These are phyloP conservation scores for Peromyscus attwateri DNA, from an alignment of 2,797 vertebrate genomes.

Conservation along the genomic window DNA sequence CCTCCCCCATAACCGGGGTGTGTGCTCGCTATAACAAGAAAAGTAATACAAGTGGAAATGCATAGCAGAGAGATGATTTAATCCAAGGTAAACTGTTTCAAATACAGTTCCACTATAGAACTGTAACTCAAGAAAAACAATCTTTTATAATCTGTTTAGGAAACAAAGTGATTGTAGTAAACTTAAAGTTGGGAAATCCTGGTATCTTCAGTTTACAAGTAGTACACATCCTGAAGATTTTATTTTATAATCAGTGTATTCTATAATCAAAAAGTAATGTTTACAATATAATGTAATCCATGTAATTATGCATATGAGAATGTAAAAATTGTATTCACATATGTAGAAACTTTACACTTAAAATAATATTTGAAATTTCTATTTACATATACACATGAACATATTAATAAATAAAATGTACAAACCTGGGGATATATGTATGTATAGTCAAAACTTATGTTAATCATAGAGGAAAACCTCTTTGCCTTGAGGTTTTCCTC, in stretches of 20 bases:
- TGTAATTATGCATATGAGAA: background rate
- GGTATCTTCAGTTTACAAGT: conserved; percentile 29
- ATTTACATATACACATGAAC: background rate
- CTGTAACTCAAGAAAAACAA: background rate
- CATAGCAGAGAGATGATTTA: background rate
- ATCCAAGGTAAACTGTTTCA: background rate
- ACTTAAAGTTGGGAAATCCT: background rate
- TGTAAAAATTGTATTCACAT: background rate
- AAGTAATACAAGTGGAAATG: background rate
- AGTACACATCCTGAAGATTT: conserved; percentile 5
- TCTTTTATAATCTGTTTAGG: background rate
- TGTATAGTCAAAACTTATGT: background rate
- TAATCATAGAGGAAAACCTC: background rate
- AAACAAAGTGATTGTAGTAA: background rate
- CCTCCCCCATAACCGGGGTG: too few species aligned
- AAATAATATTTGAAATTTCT: background rate
- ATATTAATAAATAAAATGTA: background rate
- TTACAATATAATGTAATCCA: background rate
- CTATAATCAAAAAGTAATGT: background rate
- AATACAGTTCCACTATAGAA: background rate
- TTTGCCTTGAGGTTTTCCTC: too few species aligned
- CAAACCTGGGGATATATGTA: background rate
- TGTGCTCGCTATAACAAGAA: too few species aligned
- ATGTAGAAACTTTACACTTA: background rate
- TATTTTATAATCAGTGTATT: background rate